Base-by-base conservation (phyloP, 1,140 invertebrate species). In the Trichogramma pretiosum region DNA sequence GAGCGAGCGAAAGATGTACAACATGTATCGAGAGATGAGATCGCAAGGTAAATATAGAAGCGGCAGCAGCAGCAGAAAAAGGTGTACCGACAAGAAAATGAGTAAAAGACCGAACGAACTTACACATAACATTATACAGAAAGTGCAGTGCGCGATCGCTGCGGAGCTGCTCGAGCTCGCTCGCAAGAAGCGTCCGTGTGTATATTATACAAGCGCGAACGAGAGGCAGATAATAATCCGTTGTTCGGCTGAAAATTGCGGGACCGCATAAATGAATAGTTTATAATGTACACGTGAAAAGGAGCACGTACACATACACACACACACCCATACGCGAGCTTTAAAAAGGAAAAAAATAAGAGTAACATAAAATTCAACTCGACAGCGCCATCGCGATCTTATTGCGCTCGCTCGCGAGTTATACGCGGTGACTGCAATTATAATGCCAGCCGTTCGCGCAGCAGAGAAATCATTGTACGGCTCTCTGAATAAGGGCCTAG, bases 221-320 rank as follows among this genome's bases (percentile, higher is more conserved):
- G 48, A 55, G 54, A 53, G 53, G 43, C 35, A 39, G 56, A 63
- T 62, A 60, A 62, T 61, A 56, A 60, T 54, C 54, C 60, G 52
- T 53, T 56, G 59, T 56, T 57, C 56, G 55, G 59, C 58, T 63
- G 57, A 51, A 65, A 64, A 67, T 66, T 67, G 65, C 64, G 64
- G 61, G 58, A 62, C 55, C 57, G 56, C 55, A 62, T 65, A 64
- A 67, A 65, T 64, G 63, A 64, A 64, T 67, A 65, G 65, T 67
- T 67, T 67, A 66, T 62, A 60, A 64, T n/a, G n/a, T n/a, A n/a
- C n/a, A n/a, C n/a, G 62, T 63, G 62, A 67, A 67, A 67, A 64
- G 59, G 49, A 51, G 43, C 46, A 46, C 43, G 42, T 46, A n/a
- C n/a, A n/a, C n/a, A n/a, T n/a, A n/a, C n/a, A n/a, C n/a, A n/a